Conservation (phyloP, 92 coral and sea anemone species). For the Diadumene lineata region DNA sequence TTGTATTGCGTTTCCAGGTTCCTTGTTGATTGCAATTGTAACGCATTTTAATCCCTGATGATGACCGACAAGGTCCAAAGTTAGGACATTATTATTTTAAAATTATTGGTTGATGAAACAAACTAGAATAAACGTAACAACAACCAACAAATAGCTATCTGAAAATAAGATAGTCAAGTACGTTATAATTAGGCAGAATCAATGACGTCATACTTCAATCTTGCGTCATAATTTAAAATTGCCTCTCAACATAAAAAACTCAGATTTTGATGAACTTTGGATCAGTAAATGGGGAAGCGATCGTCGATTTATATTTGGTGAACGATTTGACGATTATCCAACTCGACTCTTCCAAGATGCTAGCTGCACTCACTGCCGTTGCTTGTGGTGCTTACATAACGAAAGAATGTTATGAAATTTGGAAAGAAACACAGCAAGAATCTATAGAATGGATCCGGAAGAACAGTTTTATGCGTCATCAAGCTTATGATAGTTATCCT, state of each 20-base stretch:
- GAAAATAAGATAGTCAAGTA: not conserved
- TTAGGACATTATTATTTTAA: too few relatives aligned
- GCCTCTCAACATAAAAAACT: too few relatives aligned
- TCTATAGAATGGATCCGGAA: conserved; percentile 26
- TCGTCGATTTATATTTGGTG: too few relatives aligned
- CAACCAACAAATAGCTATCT: too few relatives aligned
- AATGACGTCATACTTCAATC: conserved; percentile 2
- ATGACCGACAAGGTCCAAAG: too few relatives aligned
- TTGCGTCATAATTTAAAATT: not conserved
- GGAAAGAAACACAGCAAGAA: conserved; percentile 13
- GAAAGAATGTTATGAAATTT: conserved; percentile 26
- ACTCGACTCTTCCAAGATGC: not conserved
- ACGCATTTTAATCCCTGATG: too few relatives aligned
- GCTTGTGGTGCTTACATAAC: conserved; percentile 53
- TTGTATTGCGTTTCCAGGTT: too few relatives aligned
- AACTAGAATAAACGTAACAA: too few relatives aligned
- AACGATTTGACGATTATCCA: too few relatives aligned
- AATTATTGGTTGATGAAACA: too few relatives aligned
- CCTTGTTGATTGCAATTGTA: too few relatives aligned
- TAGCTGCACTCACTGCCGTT: conserved; percentile 11
- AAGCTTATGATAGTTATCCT: conserved; percentile 65
- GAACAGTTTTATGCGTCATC: conserved; percentile 57
- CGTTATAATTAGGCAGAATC: not conserved
- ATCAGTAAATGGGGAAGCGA: not conserved
- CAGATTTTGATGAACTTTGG: not conserved